Percentiles rank a stretch among this genome's conserved stretches.
phyloP scores from a whole-genome alignment of 2,797 vertebrate genomes.

The Leptatherina wallacei region DNA sequence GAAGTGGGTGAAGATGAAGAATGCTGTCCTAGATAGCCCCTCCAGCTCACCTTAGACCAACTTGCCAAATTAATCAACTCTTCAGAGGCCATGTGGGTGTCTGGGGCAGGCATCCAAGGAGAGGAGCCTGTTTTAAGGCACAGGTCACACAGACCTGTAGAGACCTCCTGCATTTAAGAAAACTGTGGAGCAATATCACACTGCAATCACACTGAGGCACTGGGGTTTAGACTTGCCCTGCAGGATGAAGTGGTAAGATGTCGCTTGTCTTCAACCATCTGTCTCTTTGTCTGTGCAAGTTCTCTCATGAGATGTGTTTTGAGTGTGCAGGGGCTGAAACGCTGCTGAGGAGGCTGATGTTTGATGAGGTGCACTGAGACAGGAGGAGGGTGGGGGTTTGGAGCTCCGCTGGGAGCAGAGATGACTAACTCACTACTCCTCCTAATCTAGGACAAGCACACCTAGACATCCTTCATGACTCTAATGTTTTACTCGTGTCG shows the following conservation, averaged over 20 bases:
- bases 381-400: constrained; percentile 54
- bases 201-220: constrained; percentile 23
- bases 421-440: constrained; percentile 81
- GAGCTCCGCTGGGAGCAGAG: constrained; percentile 69
- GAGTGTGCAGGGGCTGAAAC: constrained; percentile 64
- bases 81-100: constrained; percentile 74
- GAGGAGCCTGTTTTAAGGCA: constrained; percentile 59
- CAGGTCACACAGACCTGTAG: constrained; percentile 72
- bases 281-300: constrained; percentile 66
- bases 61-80: constrained; percentile 80
- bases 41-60: constrained; percentile 78
- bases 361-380: constrained; percentile 76
- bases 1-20: constrained; percentile 86
- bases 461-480: constrained; percentile 86
- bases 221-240: constrained; percentile 56
- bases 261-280: constrained; percentile 71
- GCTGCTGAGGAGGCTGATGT: constrained; percentile 75
- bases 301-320: constrained; percentile 68
- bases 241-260: constrained; percentile 61
- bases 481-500: constrained; percentile 84
- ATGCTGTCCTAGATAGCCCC: constrained; percentile 83
- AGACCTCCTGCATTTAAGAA: constrained; percentile 37
- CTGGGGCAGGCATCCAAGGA: constrained; percentile 72
- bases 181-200: constrained; percentile 31
- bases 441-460: constrained; percentile 87